A percentile compares a stretch with the other conserved stretches of the same genome.
phyloP scores from a whole-genome alignment of 2,797 vertebrate species.

The Holocentrus rufus region DNA sequence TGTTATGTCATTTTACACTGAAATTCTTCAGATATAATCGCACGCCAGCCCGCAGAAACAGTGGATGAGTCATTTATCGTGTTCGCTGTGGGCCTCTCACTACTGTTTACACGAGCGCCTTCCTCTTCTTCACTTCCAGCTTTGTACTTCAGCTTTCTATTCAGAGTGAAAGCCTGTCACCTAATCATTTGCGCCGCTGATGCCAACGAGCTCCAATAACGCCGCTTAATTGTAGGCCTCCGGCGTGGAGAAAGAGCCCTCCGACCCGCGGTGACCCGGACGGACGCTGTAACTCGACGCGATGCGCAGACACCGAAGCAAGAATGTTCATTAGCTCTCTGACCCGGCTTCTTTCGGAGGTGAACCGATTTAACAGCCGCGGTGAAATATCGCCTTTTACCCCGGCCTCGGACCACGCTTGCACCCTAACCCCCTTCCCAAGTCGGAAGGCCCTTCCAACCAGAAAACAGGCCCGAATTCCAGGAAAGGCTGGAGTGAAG shows the following conservation, averaged over 20 bases:
- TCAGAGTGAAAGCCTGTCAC: conserved; percentile 19
- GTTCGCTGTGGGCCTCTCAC: conserved; percentile 11
- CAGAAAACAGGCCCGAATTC: conserved; percentile 68
- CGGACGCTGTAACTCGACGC: conserved; percentile 45
- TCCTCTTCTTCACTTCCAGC: conserved; percentile 12
- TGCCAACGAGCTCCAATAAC: conserved; percentile 48
- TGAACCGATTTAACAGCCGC: conserved; percentile 71
- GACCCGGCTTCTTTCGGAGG: conserved; percentile 54
- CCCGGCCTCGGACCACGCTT: conserved; percentile 61
- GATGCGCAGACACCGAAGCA: conserved; percentile 28
- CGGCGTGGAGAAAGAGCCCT: conserved; percentile 28
- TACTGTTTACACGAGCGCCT: conserved; percentile 25
- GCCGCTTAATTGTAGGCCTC: conserved; percentile 20
- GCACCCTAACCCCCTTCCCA: conserved; percentile 56
- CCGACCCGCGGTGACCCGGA: conserved; percentile 29
- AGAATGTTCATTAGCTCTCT: conserved; percentile 48
- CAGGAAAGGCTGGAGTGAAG: conserved; percentile 77
- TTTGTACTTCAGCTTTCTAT: conserved; percentile 37
- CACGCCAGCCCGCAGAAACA: conserved; percentile 20
- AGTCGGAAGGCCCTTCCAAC: conserved; percentile 21
- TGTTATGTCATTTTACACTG: conserved; percentile 33
- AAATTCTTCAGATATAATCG: conserved; percentile 6
- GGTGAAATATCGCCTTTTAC: conserved; percentile 75
- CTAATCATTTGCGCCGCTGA: conserved; percentile 35
- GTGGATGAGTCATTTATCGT: conserved; percentile 23